Percentiles rank a stretch among this genome's conserved stretches.
Conservation (phyloP, 1,140 invertebrate species). For the Brachystomella parvula region DNA sequence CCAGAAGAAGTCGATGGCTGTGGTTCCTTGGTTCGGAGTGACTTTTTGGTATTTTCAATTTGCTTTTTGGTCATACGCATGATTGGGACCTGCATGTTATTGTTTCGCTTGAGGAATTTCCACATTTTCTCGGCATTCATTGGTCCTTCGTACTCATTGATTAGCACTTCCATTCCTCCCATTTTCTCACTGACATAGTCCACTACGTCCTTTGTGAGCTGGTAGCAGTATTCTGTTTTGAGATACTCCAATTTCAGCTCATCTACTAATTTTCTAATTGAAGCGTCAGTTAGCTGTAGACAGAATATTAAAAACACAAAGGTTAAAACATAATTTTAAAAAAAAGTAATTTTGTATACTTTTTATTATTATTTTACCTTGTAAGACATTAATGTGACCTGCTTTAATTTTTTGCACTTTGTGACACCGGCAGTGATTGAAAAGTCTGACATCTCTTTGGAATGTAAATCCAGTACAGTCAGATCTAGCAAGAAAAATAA, state of each 20-base stretch:
- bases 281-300: conserved; percentile 4
- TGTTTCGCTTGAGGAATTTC: conserved; percentile 15
- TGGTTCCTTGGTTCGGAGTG: background rate
- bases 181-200: conserved; percentile 1
- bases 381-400: conserved; percentile 5
- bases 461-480: background rate
- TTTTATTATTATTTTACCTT: background rate
- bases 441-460: background rate
- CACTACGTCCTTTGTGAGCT: conserved; percentile 3
- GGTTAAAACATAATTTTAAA: background rate
- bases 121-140: conserved; percentile 10
- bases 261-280: background rate
- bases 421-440: background rate
- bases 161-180: background rate
- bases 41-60: background rate
- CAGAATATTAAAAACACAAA: background rate
- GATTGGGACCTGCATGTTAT: background rate
- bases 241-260: conserved; percentile 7
- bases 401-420: background rate
- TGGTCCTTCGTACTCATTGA: conserved; percentile 15
- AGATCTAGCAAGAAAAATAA: background rate
- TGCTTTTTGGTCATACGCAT: background rate
- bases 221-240: conserved; percentile 12
- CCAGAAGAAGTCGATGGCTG: background rate
- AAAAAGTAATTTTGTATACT: background rate